Evolutionary conservation across 2,888 invertebrate species (phyloP).

Genomic region (Ochropleura plecta): DNA sequence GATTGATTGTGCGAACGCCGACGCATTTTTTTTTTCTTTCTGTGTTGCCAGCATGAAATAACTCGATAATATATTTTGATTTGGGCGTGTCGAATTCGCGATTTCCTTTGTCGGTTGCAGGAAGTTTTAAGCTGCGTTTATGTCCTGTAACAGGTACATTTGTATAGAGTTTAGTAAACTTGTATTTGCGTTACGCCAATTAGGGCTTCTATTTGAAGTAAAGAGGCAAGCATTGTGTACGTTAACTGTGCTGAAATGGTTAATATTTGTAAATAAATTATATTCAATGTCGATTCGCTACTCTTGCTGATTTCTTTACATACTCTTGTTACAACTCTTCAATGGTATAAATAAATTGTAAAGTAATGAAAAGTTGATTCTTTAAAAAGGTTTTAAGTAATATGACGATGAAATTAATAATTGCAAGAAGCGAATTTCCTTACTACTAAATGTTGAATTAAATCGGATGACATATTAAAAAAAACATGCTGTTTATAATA

Average conservation of each 20-base stretch:
- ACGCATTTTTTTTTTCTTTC: constrained; percentile 74
- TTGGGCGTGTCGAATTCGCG: constrained; percentile 88
- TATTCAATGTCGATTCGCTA: constrained; percentile 56
- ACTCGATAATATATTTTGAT: constrained; percentile 89
- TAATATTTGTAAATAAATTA: constrained; percentile 68
- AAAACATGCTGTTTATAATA: background rate
- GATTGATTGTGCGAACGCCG: constrained; percentile 90
- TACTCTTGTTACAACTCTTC: constrained; percentile 34
- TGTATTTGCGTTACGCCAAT: constrained; percentile 88
- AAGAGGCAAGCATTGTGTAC: constrained; percentile 72
- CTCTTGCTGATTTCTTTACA: constrained; percentile 50
- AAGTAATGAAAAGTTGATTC: constrained; percentile 5
- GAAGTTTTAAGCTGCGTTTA: constrained; percentile 80
- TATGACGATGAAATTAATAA: constrained; percentile 32
- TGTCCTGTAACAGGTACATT: constrained; percentile 82
- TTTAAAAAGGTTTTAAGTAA: background rate
- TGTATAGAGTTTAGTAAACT: constrained; percentile 81
- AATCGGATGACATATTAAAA: background rate
- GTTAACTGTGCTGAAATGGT: constrained; percentile 70
- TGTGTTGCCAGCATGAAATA: constrained; percentile 67
- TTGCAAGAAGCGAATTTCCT: background rate
- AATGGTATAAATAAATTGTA: constrained; percentile 25
- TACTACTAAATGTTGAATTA: background rate
- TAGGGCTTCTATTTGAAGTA: constrained; percentile 74
- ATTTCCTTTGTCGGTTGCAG: constrained; percentile 84